Percentiles rank a stretch among this genome's conserved stretches.
Evolutionary conservation across 2,888 invertebrate genomes (phyloP).

Genomic region (Oligia latruncula): DNA sequence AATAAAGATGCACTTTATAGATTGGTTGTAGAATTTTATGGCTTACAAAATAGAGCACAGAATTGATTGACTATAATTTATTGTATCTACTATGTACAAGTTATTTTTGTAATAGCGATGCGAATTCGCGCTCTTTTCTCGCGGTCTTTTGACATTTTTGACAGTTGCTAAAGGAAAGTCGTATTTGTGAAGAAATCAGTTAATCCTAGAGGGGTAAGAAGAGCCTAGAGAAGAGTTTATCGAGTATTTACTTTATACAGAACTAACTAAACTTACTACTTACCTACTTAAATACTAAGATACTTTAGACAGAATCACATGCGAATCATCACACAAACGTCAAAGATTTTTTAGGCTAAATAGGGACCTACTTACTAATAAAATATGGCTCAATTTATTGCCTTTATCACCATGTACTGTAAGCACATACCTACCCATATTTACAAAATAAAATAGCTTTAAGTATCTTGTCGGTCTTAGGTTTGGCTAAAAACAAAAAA

Average conservation of each 20-base stretch:
- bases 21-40: neutral
- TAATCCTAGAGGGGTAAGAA: neutral
- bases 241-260: neutral
- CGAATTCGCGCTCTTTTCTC: constrained; percentile 72
- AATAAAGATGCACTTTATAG: neutral
- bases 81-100: too few relatives aligned
- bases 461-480: too few relatives aligned
- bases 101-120: constrained; percentile 44
- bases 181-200: constrained; percentile 62
- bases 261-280: too few relatives aligned
- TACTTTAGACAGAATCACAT: too few relatives aligned
- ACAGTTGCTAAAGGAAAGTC: constrained; percentile 66
- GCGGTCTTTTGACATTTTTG: constrained; percentile 77
- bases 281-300: too few relatives aligned
- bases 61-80: neutral
- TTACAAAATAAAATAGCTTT: too few relatives aligned
- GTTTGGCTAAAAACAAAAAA: neutral
- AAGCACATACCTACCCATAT: too few relatives aligned
- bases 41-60: neutral
- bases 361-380: too few relatives aligned
- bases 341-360: too few relatives aligned
- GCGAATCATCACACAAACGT: too few relatives aligned
- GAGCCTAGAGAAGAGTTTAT: constrained; percentile 13
- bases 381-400: too few relatives aligned
- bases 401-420: too few relatives aligned